Evolutionary conservation across 1,140 invertebrate species (phyloP).

Genomic region (Papilio glaucus): DNA sequence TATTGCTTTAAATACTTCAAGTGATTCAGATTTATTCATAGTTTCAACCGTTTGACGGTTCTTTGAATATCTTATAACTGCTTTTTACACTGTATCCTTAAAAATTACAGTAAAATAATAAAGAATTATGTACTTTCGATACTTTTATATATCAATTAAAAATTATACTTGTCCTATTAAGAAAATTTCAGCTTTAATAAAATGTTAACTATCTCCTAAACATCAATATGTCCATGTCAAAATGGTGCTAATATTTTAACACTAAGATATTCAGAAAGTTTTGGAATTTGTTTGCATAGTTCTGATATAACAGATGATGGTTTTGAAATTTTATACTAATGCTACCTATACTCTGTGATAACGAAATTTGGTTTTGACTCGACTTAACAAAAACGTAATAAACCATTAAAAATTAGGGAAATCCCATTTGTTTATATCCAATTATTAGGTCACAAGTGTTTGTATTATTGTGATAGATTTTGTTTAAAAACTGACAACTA

Average conservation of each 20-base stretch:
- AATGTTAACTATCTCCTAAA: background rate
- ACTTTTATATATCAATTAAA: background rate
- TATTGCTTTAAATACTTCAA: conserved; percentile 62
- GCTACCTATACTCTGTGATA: conserved; percentile 9
- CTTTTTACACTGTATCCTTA: background rate
- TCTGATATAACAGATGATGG: background rate
- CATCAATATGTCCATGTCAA: background rate
- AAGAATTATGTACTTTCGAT: background rate
- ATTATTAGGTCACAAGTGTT: background rate
- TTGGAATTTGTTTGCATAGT: background rate
- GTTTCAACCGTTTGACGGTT: conserved; percentile 35
- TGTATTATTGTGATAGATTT: conserved; percentile 35
- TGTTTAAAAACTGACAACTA: conserved; percentile 33
- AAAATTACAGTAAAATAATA: background rate
- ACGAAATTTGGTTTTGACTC: background rate
- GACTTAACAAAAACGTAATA: background rate
- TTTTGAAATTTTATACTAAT: conserved; percentile 5
- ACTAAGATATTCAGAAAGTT: background rate
- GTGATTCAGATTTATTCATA: conserved; percentile 41
- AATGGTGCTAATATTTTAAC: conserved; percentile 2
- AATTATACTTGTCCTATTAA: background rate
- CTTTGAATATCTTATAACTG: background rate
- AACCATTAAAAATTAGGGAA: too few species aligned
- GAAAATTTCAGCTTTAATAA: background rate
- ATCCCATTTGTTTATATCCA: conserved; percentile 5